Percentiles rank a stretch among this genome's conserved stretches.
phyloP scores from a whole-genome alignment of 2,888 invertebrate species.

The Resseliella maxima region DNA sequence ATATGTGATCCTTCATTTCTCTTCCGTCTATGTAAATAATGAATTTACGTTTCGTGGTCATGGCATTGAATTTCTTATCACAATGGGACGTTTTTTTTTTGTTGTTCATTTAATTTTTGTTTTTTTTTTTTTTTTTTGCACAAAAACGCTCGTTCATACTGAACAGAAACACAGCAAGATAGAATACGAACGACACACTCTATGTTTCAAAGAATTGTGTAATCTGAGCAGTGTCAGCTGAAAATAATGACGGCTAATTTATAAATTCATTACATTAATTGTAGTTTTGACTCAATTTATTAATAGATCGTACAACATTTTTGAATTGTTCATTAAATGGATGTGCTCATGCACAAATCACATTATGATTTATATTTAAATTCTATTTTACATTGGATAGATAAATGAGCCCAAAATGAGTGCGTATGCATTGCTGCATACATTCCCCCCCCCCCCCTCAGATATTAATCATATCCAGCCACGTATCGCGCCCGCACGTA shows the following conservation, averaged over 20 bases:
- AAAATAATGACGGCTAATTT: background rate
- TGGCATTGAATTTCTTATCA: constrained; percentile 21
- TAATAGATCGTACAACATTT: background rate
- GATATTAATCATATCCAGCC: constrained; percentile 9
- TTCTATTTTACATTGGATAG: background rate
- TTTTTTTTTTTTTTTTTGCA: background rate
- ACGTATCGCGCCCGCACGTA: background rate
- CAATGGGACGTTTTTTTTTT: too few relatives aligned
- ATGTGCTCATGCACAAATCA: constrained; percentile 31
- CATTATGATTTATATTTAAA: background rate
- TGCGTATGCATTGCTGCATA: background rate
- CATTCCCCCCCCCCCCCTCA: background rate
- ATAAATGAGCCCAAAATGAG: background rate
- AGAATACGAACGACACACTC: background rate
- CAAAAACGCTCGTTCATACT: too few relatives aligned
- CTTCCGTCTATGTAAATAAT: background rate
- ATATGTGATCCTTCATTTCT: background rate
- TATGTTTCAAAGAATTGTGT: background rate
- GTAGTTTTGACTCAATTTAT: background rate
- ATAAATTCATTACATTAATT: background rate
- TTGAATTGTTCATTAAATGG: background rate
- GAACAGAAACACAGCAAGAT: too few relatives aligned
- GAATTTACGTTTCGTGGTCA: background rate
- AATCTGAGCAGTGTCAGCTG: background rate
- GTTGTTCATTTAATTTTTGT: too few relatives aligned